These are phyloP conservation scores for Hippocampus comes DNA, from an alignment of 2,113 vertebrate species.

Conservation along the genomic window DNA sequence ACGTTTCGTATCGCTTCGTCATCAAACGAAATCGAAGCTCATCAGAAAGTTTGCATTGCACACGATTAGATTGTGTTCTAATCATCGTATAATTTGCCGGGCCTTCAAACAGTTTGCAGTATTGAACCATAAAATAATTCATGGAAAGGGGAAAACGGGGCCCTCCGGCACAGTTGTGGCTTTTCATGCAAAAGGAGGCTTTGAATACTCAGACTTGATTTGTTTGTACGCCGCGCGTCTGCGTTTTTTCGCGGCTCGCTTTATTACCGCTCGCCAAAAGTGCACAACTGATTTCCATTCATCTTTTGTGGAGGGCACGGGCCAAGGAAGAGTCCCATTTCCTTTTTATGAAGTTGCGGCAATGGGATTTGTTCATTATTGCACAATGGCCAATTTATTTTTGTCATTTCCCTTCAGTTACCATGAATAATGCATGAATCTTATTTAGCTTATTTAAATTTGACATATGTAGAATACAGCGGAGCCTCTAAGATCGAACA, in stretches of 20 bases:
- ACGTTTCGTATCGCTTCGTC: not conserved
- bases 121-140: conserved; percentile 42
- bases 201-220: conserved; percentile 15
- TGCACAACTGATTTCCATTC: not conserved
- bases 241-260: not conserved
- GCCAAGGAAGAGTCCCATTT: not conserved
- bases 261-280: not conserved
- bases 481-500: not conserved
- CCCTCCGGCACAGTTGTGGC: conserved; percentile 20
- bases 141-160: conserved; percentile 35
- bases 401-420: not conserved
- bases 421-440: not conserved
- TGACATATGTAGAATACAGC: not conserved
- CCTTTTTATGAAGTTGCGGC: not conserved
- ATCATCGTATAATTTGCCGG: conserved; percentile 10
- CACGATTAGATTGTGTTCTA: not conserved
- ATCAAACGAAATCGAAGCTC: not conserved
- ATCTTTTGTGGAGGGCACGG: not conserved
- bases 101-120: conserved; percentile 22
- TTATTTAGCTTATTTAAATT: not conserved
- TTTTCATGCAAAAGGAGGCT: conserved; percentile 24
- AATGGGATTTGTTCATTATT: not conserved
- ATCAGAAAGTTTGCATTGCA: not conserved
- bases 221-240: not conserved
- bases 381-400: not conserved